phyloP scores from a whole-genome alignment of 2,113 vertebrate species.

The Rhabdornis inornatus region DNA sequence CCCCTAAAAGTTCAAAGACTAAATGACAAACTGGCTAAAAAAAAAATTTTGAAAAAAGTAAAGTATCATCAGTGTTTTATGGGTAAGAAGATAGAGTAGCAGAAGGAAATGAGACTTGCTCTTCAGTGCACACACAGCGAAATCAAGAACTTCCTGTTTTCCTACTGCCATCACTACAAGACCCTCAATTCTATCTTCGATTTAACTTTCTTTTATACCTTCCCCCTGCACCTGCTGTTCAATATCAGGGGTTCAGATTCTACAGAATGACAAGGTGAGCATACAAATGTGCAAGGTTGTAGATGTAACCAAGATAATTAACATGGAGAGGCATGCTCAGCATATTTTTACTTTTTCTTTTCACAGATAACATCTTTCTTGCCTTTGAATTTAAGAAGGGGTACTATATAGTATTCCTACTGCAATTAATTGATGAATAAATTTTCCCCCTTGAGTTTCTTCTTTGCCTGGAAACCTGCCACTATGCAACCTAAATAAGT shows the following conservation, averaged over 20 bases:
- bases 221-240: conserved; percentile 34
- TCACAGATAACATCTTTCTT: not conserved
- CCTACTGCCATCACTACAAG: not conserved
- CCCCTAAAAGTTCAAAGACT: not conserved
- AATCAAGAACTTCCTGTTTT: conserved; percentile 24
- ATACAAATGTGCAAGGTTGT: conserved; percentile 30
- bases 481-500: not conserved
- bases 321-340: conserved; percentile 18
- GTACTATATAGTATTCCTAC: not conserved
- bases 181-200: conserved; percentile 29
- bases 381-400: conserved; percentile 30
- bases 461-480: not conserved
- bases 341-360: conserved; percentile 15
- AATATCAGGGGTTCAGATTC: conserved; percentile 14
- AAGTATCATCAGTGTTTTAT: not conserved
- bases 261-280: conserved; percentile 29
- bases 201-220: conserved; percentile 27
- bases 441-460: not conserved
- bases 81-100: not conserved
- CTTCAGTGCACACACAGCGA: not conserved
- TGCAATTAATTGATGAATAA: conserved; percentile 31
- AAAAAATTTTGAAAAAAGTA: not conserved
- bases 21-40: not conserved
- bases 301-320: conserved; percentile 48
- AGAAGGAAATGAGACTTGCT: not conserved